Evolutionary conservation across 2,888 invertebrate genomes (phyloP).

Genomic region (Morpho helenor): DNA sequence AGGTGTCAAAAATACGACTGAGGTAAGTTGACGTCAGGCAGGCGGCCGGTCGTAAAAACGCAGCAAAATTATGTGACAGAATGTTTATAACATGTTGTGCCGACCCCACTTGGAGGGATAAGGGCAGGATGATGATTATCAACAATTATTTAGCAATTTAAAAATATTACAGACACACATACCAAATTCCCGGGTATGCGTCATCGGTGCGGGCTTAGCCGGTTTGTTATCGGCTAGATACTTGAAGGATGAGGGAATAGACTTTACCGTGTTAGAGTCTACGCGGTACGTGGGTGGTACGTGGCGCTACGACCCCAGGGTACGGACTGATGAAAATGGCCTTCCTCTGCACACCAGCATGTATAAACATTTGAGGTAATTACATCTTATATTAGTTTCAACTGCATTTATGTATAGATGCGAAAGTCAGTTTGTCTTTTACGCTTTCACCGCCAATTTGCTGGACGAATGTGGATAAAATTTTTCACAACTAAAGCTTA

Average conservation of each 20-base stretch:
- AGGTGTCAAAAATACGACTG: too few species aligned
- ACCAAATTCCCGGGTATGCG: slow-evolving; percentile 48
- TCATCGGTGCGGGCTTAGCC: slow-evolving; percentile 66
- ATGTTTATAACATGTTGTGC: too few species aligned
- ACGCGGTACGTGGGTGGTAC: slow-evolving; percentile 64
- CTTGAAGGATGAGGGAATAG: slow-evolving; percentile 55
- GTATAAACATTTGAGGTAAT: slow-evolving; percentile 83
- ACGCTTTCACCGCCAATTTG: too few species aligned
- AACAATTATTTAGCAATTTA: neutral
- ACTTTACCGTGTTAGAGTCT: slow-evolving; percentile 60
- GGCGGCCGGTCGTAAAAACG: too few species aligned
- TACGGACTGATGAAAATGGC: slow-evolving; percentile 77
- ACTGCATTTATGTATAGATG: too few species aligned
- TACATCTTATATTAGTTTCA: slow-evolving; percentile 1
- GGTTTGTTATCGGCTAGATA: slow-evolving; percentile 60
- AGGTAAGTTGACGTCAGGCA: too few species aligned
- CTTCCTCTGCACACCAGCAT: slow-evolving; percentile 82
- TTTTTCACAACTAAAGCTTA: neutral
- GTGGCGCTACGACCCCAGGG: slow-evolving; percentile 67
- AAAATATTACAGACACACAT: slow-evolving; percentile 18
- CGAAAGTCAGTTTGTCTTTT: too few species aligned
- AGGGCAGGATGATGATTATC: too few species aligned
- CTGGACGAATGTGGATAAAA: neutral
- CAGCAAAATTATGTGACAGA: too few species aligned
- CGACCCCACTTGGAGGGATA: too few species aligned